Evolutionary conservation across 2,888 invertebrate genomes (phyloP).

Genomic region (Eupeodes luniger): DNA sequence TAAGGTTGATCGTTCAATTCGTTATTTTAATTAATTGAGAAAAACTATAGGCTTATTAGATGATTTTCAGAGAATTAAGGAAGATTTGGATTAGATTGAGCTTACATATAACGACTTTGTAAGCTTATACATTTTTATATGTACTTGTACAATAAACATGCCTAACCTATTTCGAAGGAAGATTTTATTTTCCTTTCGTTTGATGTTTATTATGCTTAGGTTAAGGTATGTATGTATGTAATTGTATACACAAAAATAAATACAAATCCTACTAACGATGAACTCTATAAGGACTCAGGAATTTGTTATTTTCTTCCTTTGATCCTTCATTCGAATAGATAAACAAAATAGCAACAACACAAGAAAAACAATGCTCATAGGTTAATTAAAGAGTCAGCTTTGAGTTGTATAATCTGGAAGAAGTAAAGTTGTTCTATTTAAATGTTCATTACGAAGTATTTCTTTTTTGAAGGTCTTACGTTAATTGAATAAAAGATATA

Average conservation of each 20-base stretch:
- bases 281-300: neutral
- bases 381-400: slow-evolving; percentile 9
- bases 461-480: neutral
- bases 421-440: neutral
- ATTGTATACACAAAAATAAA: neutral
- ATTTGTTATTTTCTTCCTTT: slow-evolving; percentile 12
- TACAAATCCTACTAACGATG: neutral
- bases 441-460: neutral
- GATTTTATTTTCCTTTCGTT: neutral
- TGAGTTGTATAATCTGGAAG: neutral
- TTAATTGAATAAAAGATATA: neutral
- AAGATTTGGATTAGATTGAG: neutral
- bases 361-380: neutral
- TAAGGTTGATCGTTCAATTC: neutral
- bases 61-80: slow-evolving; percentile 20
- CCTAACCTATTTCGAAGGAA: neutral
- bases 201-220: slow-evolving; percentile 28
- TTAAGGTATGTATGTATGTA: too few relatives aligned
- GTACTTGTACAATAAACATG: too few relatives aligned
- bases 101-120: neutral
- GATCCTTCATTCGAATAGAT: slow-evolving; percentile 11
- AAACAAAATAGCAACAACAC: neutral
- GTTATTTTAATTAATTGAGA: slow-evolving; percentile 42
- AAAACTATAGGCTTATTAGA: slow-evolving; percentile 24
- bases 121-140: too few relatives aligned